Evolutionary conservation across 2,113 vertebrate genomes (phyloP), one percentile per base, ranked within the genome.

Genomic region (Eolophus roseicapilla): DNA sequence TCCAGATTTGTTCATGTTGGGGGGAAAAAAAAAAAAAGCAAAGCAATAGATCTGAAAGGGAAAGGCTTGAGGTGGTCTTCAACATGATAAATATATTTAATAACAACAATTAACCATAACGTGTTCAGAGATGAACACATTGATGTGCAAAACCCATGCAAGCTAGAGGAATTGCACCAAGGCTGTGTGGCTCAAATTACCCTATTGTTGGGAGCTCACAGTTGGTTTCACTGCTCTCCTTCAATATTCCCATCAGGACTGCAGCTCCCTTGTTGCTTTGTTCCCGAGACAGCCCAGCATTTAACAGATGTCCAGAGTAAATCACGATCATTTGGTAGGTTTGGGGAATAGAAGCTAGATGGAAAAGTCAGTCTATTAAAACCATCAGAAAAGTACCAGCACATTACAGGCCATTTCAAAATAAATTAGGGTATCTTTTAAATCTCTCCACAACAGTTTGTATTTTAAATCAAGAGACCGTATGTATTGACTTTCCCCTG

Each of bases 271-370:
- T 46, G 69, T 82, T 46, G 69, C 88, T 92, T 74, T 64, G 80
- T 18, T 95, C 83, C 93, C 69, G 65, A 92, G 76, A 64, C 65
- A 91, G 80, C 86, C 41, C 69, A 93, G 88, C 81, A 46, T 62
- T 93, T 93, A 92, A 82, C 86, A 94, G 86, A 91, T 84, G 83
- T 79, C 91, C 96, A 85, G 39, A 95, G 83, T 93, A 96, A 97
- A 95, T 92, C 88, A 92, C 4, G 31, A 93, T 75, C 77, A 41
- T 91, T 93, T 68, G 28, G 49, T 24, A 67, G 57, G 74, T 50
- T 69, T 71, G 5, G 59, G 70, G 76, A 94, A 82, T 55, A 92
- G 83, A 60, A 80, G 49, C 44, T 91, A 46, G 53, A 88, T 63
- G 25, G 53, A 83, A 80, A 94, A 90, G 88, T 57, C 69, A 68